Evolutionary conservation across 2,113 vertebrate species (phyloP), one percentile per base, ranked within the genome.

Genomic region (Pelusios castaneus): DNA sequence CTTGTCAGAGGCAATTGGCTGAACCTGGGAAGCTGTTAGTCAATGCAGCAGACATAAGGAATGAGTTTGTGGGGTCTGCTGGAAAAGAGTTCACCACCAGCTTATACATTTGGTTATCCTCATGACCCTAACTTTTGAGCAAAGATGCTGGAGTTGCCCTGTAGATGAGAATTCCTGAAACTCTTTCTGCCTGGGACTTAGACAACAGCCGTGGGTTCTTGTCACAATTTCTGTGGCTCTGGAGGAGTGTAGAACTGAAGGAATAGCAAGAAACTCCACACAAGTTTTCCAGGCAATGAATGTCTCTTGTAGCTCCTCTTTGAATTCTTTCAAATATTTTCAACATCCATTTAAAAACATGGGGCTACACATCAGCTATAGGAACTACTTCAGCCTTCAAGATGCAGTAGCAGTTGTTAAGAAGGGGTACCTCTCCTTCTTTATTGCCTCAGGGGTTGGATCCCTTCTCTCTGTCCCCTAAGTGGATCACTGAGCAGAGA

Each of bases 151-250:
- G 31, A 83, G 29, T 70, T 92, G 38, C 82, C 51, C 24, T 45
- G 16, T 27, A 54, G 75, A 43, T 31, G 9, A 85, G 2, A 7
- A 70, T 85, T 94, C 92, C 82, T 90, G 70, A 85, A 19, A 24
- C 43, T 5, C 12, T 75, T 89, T 78, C 56, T 90, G 3, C 0
- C 0, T 41, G 38, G 14, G 25, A n/a, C 60, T 70, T 0, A 0
- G 52, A 29, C 19, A 0, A 4, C 31, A 63, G 31, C 60, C 14
- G 14, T 52, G 51, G 51, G 51, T 52, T 52, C 51, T 52, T 17
- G 51, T 14, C 49, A 52, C 51, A 52, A 17, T 52, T 52, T 52
- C 47, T 47, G 47, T 34, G 29, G 14, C 60, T 63, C 31, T 41
- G 29, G 43, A 77, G 38, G 75, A 43, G 9, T 22, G 75, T 43